Evolutionary conservation across 2,888 invertebrate species (phyloP), one percentile per base, ranked within the genome.

Genomic region (Andrena minutula): DNA sequence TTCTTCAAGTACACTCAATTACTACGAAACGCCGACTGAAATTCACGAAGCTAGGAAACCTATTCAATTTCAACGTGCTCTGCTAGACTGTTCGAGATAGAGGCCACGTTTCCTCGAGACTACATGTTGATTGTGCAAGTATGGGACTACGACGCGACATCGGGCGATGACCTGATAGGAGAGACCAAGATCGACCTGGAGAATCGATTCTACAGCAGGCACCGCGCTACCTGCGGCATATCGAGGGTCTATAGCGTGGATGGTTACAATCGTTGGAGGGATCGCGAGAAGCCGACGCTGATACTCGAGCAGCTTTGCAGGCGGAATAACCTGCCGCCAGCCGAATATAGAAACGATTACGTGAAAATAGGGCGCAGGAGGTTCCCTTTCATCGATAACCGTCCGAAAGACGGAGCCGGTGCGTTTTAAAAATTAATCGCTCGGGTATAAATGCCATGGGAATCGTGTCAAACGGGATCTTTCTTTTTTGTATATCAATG

Each of bases 141-240:
- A 0, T 97, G 96, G 93, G 98, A 98, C 92, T 96, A 96, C 93
- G 97, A 98, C 90, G 91, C 95, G 2, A 93, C 95, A 1, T 95
- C 95, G 1, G 93, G 95, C 2, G 97, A 98, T 91, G 97, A 98
- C 90, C 93, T 98, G 8, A 97, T 99, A 88, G 99, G 98, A 0
- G 96, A 96, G 89, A 98, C 98, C 0, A 95, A 94, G 80, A 96
- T 99, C 82, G 98, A 99, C 93, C 94, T 99, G 64, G 99, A 99
- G 94, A 97, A 98, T 93, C 95, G 98, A 79, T 97, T 97, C 92
- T 97, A 97, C 92, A 96, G 96, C 23, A 95, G 95, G 85, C 97
- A 98, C 91, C 95, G 97, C 78, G 98, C 97, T 0, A 95, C 95
- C 2, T 97, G 98, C 89, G 98, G 98, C 0, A 93, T 99, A 16